Base-by-base conservation (phyloP, 1,140 invertebrate genomes). In the Yoshiicerus persimilis region DNA sequence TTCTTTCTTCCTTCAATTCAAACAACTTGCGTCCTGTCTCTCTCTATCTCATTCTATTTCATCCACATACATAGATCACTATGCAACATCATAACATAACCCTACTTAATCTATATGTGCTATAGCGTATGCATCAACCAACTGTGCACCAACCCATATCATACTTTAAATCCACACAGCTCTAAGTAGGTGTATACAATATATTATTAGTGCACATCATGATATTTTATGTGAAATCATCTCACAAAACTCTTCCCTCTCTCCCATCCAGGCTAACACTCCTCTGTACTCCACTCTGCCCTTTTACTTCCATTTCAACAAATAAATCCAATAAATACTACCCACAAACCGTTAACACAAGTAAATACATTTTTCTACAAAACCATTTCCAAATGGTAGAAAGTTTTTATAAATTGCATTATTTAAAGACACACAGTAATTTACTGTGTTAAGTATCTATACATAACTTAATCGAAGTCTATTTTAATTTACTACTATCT, bases 1-100 rank as follows among this genome's bases (percentile, higher is more conserved):
- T 87, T 70, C 56, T 86, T 75, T 87, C 86, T 75, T 39, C 27
- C n/a, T 87, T 80, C 86, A 70, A 66, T 70, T 86, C 32, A 34
- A 86, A 39, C 75, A 70, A 47, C 84, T 30, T 86, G 47, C 23
- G 47, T 62, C 30, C 32, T 70, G 56, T 39, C 84, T 70, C 32
- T 70, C 85, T 66, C 56, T 47, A 87, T 47, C 86, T 80, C 75
- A 80, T 80, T 80, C 75, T 36, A 80, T 80, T 80, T 80, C 32
- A 80, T 80, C 2, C 75, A 38, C 85, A 66, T 66, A 34, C 85
- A 66, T 66, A 64, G 64, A 36, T 64, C 36, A 70, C 85, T 80
- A 56, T 56, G 25, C n/a, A 6, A 9, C 64, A 66, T 27, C 64
- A 66, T 66, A 66, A 70, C 25, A 30, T 70, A 13, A 70, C 25